Conservation (phyloP, 2,113 vertebrate species). For the Chaetorhynchus papuensis region DNA sequence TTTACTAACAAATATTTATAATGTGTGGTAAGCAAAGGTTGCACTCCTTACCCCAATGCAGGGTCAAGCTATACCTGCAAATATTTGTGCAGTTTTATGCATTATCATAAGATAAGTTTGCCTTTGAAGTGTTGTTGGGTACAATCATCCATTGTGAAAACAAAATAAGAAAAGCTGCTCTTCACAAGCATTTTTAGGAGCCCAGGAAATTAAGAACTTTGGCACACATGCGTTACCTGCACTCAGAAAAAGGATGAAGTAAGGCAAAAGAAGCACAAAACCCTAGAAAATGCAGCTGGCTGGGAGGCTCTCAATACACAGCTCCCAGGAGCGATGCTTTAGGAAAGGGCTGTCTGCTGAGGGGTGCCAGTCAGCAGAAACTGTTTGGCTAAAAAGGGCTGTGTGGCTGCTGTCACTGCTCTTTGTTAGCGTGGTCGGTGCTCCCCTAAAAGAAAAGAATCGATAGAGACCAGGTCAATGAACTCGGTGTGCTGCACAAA, state of each 20-base stretch:
- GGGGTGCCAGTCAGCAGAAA: background rate
- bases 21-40: background rate
- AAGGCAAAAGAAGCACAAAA: background rate
- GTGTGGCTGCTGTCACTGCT: background rate
- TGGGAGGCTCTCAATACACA: accelerated
- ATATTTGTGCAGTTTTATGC: background rate
- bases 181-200: background rate
- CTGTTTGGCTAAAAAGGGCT: background rate
- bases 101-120: background rate
- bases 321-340: background rate
- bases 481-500: background rate
- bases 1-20: background rate
- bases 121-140: background rate
- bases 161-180: background rate
- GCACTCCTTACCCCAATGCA: background rate
- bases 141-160: background rate
- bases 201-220: background rate
- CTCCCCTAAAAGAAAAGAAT: background rate
- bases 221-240: background rate
- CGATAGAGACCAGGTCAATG: background rate
- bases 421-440: accelerated
- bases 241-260: background rate
- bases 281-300: background rate
- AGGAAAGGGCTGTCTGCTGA: background rate
- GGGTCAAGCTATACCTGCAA: background rate